phyloP scores from a whole-genome alignment of 2,113 vertebrate species.

The Psittacus erithacus region DNA sequence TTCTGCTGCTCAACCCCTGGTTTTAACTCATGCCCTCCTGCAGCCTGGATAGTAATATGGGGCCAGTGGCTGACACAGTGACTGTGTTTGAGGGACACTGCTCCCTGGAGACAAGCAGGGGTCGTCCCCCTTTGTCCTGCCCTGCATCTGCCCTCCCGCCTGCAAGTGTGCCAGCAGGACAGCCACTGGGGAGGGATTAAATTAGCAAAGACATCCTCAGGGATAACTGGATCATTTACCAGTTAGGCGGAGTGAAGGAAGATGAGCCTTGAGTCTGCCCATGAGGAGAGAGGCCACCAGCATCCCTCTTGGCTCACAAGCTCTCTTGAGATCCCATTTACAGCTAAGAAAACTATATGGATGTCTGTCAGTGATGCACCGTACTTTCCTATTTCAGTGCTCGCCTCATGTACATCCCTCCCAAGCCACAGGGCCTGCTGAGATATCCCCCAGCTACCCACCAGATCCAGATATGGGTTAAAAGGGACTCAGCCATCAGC shows the following conservation, averaged over 20 bases:
- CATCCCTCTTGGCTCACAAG: not conserved
- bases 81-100: not conserved
- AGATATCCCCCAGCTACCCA: not conserved
- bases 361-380: not conserved
- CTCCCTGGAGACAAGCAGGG: rapidly evolving
- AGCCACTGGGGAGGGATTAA: not conserved
- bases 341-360: not conserved
- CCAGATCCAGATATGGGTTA: not conserved
- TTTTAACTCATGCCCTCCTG: not conserved
- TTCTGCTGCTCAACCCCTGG: not conserved
- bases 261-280: not conserved
- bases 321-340: not conserved
- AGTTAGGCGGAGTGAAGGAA: not conserved
- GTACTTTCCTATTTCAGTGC: not conserved
- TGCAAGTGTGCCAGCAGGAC: not conserved
- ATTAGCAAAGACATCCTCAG: not conserved
- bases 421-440: not conserved
- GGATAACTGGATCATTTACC: not conserved
- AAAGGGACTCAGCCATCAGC: not conserved
- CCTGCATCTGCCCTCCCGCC: not conserved
- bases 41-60: rapidly evolving
- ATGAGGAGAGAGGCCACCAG: not conserved
- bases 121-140: not conserved
- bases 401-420: not conserved
- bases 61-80: not conserved